Conservation (phyloP, 1,140 invertebrate species). For the Bicyclus anynana region DNA sequence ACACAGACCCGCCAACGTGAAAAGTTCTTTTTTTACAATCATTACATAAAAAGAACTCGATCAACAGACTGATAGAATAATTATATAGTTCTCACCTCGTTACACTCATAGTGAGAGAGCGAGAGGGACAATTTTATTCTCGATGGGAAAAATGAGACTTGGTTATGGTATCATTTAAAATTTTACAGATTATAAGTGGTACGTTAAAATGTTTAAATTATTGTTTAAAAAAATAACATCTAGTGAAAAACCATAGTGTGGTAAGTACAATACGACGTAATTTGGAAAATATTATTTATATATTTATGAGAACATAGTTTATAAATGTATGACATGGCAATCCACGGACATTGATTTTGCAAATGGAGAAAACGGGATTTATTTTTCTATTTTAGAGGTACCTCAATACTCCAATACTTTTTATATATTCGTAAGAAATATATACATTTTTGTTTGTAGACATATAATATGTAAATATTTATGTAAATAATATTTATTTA, state of each 20-base stretch:
- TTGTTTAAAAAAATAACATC: constrained; percentile 14
- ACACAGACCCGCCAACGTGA: constrained; percentile 25
- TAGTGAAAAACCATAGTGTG: constrained; percentile 18
- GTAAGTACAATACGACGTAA: constrained; percentile 26
- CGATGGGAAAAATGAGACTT: constrained; percentile 5
- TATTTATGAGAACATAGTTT: constrained; percentile 24
- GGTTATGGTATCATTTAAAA: constrained; percentile 9
- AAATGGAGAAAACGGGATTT: constrained; percentile 20
- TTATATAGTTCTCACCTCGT: not conserved
- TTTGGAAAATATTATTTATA: constrained; percentile 27
- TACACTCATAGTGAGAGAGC: not conserved
- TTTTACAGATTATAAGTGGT: constrained; percentile 1
- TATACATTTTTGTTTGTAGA: constrained; percentile 7
- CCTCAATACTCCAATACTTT: constrained; percentile 47
- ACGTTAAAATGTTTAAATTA: constrained; percentile 1
- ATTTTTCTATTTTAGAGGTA: constrained; percentile 41
- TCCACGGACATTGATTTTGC: constrained; percentile 35
- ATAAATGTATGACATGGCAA: constrained; percentile 30
- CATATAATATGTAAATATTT: constrained; percentile 33
- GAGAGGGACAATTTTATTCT: constrained; percentile 1
- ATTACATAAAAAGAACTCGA: constrained; percentile 16
- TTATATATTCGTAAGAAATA: constrained; percentile 21
- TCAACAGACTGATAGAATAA: constrained; percentile 3
- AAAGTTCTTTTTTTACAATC: constrained; percentile 19
- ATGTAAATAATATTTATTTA: constrained; percentile 41